phyloP scores from a whole-genome alignment of 2,888 invertebrate species.

The Nymphalis urticae region DNA sequence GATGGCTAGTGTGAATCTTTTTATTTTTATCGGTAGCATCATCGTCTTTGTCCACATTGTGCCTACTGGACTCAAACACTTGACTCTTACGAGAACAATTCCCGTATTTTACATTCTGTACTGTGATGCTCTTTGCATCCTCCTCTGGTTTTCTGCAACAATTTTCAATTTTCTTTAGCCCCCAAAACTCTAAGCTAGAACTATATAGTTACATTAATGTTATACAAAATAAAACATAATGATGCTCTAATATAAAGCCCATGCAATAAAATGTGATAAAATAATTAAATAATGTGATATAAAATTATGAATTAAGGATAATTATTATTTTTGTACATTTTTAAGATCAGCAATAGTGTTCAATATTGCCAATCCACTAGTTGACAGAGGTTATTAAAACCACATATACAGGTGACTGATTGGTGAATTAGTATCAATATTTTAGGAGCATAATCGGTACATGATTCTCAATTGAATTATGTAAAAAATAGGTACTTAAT shows the following conservation, averaged over 20 bases:
- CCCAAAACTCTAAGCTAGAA: constrained; percentile 11
- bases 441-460: too few relatives aligned
- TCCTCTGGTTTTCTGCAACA: constrained; percentile 78
- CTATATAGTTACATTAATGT: constrained; percentile 4
- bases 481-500: too few relatives aligned
- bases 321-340: too few relatives aligned
- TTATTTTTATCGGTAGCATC: constrained; percentile 85
- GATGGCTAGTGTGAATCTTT: constrained; percentile 66
- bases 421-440: too few relatives aligned
- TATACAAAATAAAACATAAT: constrained; percentile 10
- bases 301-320: neutral
- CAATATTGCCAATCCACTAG: neutral
- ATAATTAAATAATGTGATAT: constrained; percentile 3
- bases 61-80: constrained; percentile 87
- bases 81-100: constrained; percentile 82
- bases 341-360: neutral
- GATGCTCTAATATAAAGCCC: neutral
- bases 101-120: constrained; percentile 74
- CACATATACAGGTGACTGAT: too few relatives aligned
- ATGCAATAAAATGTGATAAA: constrained; percentile 1
- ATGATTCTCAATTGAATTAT: too few relatives aligned
- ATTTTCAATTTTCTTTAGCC: constrained; percentile 46
- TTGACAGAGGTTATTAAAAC: too few relatives aligned
- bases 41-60: constrained; percentile 88
- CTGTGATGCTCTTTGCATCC: constrained; percentile 73